phyloP scores from a whole-genome alignment of 2,797 vertebrate species.

The Pteronotus mesoamericanus region DNA sequence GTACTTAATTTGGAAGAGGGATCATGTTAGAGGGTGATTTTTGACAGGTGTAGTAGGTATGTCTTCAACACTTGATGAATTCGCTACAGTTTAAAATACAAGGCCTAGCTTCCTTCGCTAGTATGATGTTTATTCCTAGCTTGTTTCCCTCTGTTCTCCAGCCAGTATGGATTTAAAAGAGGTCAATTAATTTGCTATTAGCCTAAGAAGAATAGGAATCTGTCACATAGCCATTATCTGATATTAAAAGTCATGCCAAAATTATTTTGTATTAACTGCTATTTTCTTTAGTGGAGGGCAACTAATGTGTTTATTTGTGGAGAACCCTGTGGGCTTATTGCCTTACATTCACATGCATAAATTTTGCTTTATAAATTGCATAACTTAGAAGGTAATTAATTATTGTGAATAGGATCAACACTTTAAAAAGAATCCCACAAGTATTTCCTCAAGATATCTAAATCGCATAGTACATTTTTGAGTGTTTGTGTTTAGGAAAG shows the following conservation, averaged over 20 bases:
- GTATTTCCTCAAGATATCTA: neutral
- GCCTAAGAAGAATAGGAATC: neutral
- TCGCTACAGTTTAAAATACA: neutral
- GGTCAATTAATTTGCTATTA: neutral
- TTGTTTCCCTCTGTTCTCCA: neutral
- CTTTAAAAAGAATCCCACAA: neutral
- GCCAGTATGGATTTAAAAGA: neutral
- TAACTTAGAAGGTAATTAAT: neutral
- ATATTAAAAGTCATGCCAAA: neutral
- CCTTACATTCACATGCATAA: neutral
- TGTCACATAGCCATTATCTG: neutral
- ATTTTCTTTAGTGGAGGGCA: neutral
- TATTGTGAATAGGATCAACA: neutral
- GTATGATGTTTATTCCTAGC: neutral
- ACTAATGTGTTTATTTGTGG: neutral
- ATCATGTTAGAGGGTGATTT: neutral
- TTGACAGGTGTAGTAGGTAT: conserved; percentile 8
- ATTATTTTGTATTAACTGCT: neutral
- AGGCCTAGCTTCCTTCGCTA: conserved; percentile 1
- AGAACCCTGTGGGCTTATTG: neutral
- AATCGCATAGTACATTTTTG: conserved; percentile 17
- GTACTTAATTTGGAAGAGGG: neutral
- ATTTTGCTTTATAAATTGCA: neutral
- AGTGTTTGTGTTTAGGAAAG: conserved; percentile 26
- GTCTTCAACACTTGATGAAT: neutral